A percentile compares a stretch with the other conserved stretches of the same genome.
phyloP scores from a whole-genome alignment of 2,797 vertebrate genomes.

The Toxotes lorentzi region DNA sequence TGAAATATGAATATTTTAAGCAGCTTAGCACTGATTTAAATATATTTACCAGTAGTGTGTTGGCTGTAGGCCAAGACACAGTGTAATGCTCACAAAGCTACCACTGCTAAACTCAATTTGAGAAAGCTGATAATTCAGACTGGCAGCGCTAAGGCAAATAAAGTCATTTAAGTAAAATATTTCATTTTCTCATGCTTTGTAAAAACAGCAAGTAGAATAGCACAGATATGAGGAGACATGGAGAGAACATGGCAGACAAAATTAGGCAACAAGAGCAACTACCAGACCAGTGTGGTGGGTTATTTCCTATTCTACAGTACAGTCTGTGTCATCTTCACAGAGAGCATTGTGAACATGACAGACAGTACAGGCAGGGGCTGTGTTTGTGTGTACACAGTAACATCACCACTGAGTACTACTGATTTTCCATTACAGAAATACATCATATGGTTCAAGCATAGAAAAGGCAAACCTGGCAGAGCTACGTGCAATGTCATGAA shows the following conservation, averaged over 20 bases:
- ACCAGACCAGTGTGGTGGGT: background rate
- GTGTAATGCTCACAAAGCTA: constrained; percentile 89
- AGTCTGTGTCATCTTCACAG: background rate
- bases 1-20: constrained; percentile 94
- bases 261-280: constrained; percentile 29
- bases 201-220: constrained; percentile 75
- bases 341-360: background rate
- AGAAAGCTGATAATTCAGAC: constrained; percentile 88
- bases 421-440: background rate
- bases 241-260: constrained; percentile 15
- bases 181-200: constrained; percentile 85
- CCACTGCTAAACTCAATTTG: constrained; percentile 89
- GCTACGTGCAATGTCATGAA: too few species aligned
- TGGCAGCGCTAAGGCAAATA: constrained; percentile 89
- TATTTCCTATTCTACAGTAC: background rate
- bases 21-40: constrained; percentile 94
- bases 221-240: constrained; percentile 53
- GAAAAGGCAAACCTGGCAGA: too few species aligned
- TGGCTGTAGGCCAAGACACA: constrained; percentile 89
- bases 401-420: background rate
- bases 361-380: background rate
- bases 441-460: background rate
- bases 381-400: background rate
- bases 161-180: constrained; percentile 88
- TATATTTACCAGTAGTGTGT: constrained; percentile 90